Base-by-base conservation (phyloP, 53 echinoderm and acorn worm genomes). In the Henricia sp. region DNA sequence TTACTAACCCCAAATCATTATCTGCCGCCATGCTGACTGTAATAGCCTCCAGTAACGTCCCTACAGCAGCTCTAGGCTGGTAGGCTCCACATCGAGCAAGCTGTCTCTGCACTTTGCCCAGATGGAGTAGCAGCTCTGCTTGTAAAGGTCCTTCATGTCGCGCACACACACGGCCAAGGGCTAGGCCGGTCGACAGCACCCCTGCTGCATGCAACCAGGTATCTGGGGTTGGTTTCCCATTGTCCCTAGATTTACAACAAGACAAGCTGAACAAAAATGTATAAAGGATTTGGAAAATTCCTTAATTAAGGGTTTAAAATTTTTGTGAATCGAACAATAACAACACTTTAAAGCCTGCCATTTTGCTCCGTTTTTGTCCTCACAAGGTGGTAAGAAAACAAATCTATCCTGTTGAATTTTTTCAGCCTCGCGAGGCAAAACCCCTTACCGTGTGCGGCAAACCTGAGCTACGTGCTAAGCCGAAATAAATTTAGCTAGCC, bases 81-180 rank as follows among this genome's bases (percentile, higher is more conserved):
- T 76, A 94, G 25, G 64, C 77, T 16, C 88, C 83, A 27, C 89
- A 75, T 37, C 74, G 70, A 38, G 73, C 72, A 12, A 94, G 85
- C 84, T 96, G 94, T 25, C 92, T 51, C 70, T 96, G 96, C 25
- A 95, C 92, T 90, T 88, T 90, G 60, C 96, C 96, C 1, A 96
- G 86, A 60, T 94, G 87, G 1, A 96, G 88, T 37, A 90, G 71
- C 13, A 94, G 83, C 82, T 96, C 96, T 10, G 94, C 94, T 14
- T 70, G 44, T 6, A 94, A 55, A 44, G 85, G 83, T 2, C 75
- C 65, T 13, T 96, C 94, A 44, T 88, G 90, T 53, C 89, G 75
- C 24, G 90, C 96, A 28, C 89, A 88, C 23, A 96, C 85, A n/a
- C 82, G 70, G 48, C 83, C 87, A 8, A 96, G 86, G 44, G 85